These are phyloP conservation scores for Shinisaurus crocodilurus DNA, from an alignment of 2,113 vertebrate species.

Conservation along the genomic window DNA sequence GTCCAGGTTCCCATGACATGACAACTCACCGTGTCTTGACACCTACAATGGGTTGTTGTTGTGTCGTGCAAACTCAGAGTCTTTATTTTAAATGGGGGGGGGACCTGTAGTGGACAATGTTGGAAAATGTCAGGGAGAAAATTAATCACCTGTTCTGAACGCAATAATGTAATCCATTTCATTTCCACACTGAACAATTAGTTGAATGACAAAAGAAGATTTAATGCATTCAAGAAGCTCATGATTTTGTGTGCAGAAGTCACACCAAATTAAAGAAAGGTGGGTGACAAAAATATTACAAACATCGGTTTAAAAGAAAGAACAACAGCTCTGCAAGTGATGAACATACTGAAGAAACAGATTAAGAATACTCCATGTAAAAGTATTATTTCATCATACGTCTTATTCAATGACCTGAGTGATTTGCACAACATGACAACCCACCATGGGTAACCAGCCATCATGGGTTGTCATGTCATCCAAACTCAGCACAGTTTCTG, in stretches of 20 bases:
- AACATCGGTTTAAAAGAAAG: not conserved
- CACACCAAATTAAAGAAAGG: fast-evolving
- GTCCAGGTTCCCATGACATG: no score
- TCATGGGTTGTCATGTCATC: no score
- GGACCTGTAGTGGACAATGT: not conserved
- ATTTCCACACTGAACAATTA: not conserved
- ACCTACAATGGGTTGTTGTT: no score
- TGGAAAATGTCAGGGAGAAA: not conserved
- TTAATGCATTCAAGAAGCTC: not conserved
- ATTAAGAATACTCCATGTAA: not conserved
- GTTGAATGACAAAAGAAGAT: not conserved
- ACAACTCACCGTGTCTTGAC: no score
- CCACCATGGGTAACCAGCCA: no score
- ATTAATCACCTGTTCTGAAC: not conserved
- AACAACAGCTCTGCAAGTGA: not conserved
- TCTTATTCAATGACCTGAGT: not conserved
- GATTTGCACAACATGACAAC: no score
- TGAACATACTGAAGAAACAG: not conserved
- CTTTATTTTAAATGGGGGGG: not conserved
- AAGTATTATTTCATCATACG: not conserved
- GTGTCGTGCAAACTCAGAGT: fast-evolving
- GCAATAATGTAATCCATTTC: not conserved
- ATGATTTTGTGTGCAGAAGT: not conserved
- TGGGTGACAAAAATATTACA: constrained; percentile 6
- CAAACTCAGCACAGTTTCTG: no score